phyloP scores from a whole-genome alignment of 2,797 vertebrate genomes.

The Taenioides sp. region DNA sequence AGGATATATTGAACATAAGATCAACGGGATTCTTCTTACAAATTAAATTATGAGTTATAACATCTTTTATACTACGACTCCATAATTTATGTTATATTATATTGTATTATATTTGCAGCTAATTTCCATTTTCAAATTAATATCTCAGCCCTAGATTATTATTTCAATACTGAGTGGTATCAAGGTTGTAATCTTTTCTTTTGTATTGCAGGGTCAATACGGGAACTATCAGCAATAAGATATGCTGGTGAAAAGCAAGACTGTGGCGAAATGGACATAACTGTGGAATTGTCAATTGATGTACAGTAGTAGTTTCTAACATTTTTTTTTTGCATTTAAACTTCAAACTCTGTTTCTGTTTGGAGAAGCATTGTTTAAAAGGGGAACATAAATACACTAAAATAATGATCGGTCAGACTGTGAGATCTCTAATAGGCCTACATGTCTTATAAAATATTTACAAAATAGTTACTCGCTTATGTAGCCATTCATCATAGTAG shows the following conservation, averaged over 20 bases:
- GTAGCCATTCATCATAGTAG: conserved; percentile 33
- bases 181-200: conserved; percentile 9
- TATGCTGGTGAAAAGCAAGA: conserved; percentile 19
- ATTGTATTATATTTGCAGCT: not conserved
- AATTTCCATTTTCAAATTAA: too few species aligned
- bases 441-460: conserved; percentile 46
- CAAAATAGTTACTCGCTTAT: conserved; percentile 27
- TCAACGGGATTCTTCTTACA: too few species aligned
- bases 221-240: conserved; percentile 94
- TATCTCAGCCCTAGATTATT: not conserved
- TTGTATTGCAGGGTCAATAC: conserved; percentile 87
- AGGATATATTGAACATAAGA: too few species aligned
- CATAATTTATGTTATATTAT: not conserved
- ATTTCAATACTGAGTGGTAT: not conserved
- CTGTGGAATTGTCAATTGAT: conserved; percentile 13
- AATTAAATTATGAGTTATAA: too few species aligned
- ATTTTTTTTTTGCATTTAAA: not conserved
- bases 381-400: conserved; percentile 30
- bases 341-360: not conserved
- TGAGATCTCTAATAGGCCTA: conserved; percentile 44
- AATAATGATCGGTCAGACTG: conserved; percentile 58
- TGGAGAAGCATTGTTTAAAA: not conserved
- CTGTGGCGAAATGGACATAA: conserved; percentile 18
- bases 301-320: not conserved
- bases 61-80: not conserved